Evolutionary conservation across 2,888 invertebrate genomes (phyloP), one percentile per base, ranked within the genome.

Genomic region (Gryllus longicercus): DNA sequence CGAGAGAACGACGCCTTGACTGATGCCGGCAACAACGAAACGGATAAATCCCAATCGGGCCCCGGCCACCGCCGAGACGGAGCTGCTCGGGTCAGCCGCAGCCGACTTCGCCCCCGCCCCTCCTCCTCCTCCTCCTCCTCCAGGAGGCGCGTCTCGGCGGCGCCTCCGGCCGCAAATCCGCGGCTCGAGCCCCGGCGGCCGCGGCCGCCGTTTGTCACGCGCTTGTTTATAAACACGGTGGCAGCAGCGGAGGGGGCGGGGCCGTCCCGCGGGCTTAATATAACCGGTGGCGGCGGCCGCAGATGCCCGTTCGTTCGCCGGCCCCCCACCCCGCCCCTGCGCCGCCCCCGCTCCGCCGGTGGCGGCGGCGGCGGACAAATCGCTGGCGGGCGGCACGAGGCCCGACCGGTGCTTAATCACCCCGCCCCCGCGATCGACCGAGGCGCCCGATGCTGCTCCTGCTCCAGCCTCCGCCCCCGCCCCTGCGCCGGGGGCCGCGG

Each of bases 371-470:
- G 63, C 63, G 16, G 63, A 63, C 63, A 63, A 63, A 63, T 63
- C 63, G 63, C 63, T n/a, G 16, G 63, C 63, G 63, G 63, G 63
- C 14, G 63, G 63, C 14, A 63, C 63, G n/a, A 14, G 16, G 63
- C 63, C 63, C 14, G 63, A 63, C 16, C 63, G 63, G 63, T 63
- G 63, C 63, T 63, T 63, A 63, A 63, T 63, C 63, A 63, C 16
- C n/a, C 16, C 63, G 63, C 63, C 63, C n/a, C 63, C 63, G n/a
- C 63, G 63, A 63, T 63, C 63, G 63, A 63, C 63, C 63, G 63
- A 16, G 14, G n/a, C 63, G 38, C 8, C 38, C 38, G 38, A 38
- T 38, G 38, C 5, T 38, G 38, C 63, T 63, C n/a, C 63, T 63
- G 16, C 63, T 63, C 63, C n/a, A 0, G 16, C n/a, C 63, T 8